Evolutionary conservation across 37 sponge, comb jelly and placozoan species (phyloP).

Genomic region (Geodia barretti): DNA sequence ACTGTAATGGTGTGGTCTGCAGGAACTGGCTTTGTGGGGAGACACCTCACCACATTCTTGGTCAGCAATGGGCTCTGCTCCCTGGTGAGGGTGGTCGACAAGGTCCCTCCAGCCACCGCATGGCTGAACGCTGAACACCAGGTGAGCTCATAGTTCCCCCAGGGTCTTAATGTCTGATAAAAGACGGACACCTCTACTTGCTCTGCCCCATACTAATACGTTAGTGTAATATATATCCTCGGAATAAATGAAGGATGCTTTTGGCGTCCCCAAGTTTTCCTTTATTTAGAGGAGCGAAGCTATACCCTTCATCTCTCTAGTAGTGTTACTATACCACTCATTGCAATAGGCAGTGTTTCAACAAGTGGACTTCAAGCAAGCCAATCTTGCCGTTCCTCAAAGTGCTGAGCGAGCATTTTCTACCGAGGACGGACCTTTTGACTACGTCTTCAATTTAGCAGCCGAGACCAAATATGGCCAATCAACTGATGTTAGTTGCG

Average conservation of each 20-base stretch:
- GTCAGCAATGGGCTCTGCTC: slow-evolving; percentile 62
- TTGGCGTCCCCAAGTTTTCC: too few species aligned
- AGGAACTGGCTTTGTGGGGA: slow-evolving; percentile 93
- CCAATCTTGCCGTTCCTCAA: slow-evolving; percentile 66
- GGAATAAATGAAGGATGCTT: too few species aligned
- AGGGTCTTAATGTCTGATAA: not conserved
- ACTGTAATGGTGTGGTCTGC: not conserved
- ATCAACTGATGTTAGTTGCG: slow-evolving; percentile 56
- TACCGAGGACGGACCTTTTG: slow-evolving; percentile 59
- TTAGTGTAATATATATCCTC: too few species aligned
- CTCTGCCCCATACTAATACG: too few species aligned
- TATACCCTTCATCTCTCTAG: not conserved
- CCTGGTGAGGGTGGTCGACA: slow-evolving; percentile 85
- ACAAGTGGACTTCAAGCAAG: slow-evolving; percentile 85
- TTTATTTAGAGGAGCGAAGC: not conserved
- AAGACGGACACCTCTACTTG: too few species aligned
- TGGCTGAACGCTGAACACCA: slow-evolving; percentile 93
- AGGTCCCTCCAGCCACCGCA: slow-evolving; percentile 87
- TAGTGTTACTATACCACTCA: not conserved
- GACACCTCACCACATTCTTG: slow-evolving; percentile 68
- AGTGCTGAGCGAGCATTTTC: slow-evolving; percentile 73
- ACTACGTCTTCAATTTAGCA: slow-evolving; percentile 88
- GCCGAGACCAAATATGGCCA: slow-evolving; percentile 95
- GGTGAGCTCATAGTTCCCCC: slow-evolving; percentile 40
- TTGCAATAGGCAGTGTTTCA: slow-evolving; percentile 51